These are phyloP conservation scores for Drosophila bipectinata DNA, from an alignment of 1,140 invertebrate species.

Conservation along the genomic window DNA sequence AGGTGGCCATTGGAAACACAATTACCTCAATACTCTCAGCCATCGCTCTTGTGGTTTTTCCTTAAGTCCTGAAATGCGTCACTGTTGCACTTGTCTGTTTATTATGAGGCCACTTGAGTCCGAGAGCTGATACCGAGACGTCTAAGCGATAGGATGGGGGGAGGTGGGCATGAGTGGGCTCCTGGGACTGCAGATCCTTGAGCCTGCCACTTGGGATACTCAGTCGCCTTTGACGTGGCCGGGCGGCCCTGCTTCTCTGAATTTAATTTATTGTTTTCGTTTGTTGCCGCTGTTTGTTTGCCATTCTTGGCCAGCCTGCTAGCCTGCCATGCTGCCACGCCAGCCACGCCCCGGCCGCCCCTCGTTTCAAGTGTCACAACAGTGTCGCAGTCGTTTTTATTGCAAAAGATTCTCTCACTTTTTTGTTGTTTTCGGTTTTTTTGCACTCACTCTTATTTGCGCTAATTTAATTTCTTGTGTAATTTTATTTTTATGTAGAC, in stretches of 20 bases:
- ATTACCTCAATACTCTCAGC: conserved; percentile 19
- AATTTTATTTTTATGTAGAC: conserved; percentile 80
- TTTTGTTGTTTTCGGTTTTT: neutral
- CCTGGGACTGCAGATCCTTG: conserved; percentile 45
- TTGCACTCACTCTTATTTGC: conserved; percentile 65
- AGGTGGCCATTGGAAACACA: conserved; percentile 12
- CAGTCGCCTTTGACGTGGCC: conserved; percentile 64
- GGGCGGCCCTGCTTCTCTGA: conserved; percentile 51
- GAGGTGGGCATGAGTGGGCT: conserved; percentile 24
- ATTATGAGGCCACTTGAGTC: conserved; percentile 70
- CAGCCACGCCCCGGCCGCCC: neutral
- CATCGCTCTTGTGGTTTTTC: conserved; percentile 13
- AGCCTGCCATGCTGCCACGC: neutral
- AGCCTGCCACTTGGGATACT: conserved; percentile 50
- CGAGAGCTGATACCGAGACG: conserved; percentile 51
- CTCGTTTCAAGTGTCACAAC: conserved; percentile 68
- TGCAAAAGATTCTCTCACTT: conserved; percentile 50
- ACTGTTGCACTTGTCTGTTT: conserved; percentile 70
- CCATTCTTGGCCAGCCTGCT: neutral
- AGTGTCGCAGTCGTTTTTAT: conserved; percentile 75
- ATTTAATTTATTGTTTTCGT: conserved; percentile 80
- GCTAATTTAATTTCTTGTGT: conserved; percentile 81
- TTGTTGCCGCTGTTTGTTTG: conserved; percentile 41
- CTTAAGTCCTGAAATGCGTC: conserved; percentile 43
- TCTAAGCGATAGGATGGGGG: conserved; percentile 7